Evolutionary conservation across 64 coral and sea anemone genomes (phyloP).

Genomic region (Platygyra sinensis): DNA sequence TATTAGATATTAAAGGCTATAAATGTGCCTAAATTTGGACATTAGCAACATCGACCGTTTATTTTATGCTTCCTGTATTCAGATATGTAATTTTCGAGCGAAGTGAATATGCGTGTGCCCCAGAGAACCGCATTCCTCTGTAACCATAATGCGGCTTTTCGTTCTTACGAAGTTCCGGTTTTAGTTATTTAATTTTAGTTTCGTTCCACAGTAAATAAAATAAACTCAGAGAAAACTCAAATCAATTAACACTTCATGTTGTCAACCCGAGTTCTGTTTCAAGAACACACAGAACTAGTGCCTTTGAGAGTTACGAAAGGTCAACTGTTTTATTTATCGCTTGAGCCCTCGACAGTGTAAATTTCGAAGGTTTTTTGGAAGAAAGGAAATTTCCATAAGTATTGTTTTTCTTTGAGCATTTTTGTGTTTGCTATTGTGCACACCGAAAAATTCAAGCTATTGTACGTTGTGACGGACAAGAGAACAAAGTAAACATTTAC

Average conservation of each 20-base stretch:
- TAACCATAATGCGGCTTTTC: background rate
- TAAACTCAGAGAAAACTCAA: background rate
- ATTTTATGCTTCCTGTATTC: background rate
- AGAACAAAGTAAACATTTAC: slow-evolving; percentile 15
- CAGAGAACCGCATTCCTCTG: background rate
- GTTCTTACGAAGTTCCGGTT: background rate
- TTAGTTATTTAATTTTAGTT: background rate
- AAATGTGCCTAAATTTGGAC: slow-evolving; percentile 16
- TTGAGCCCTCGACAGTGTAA: background rate
- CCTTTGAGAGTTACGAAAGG: background rate
- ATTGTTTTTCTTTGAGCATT: slow-evolving; percentile 9
- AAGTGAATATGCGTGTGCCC: background rate
- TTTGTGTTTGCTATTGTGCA: slow-evolving; percentile 18
- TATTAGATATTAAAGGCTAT: slow-evolving; percentile 8
- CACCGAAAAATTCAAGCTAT: slow-evolving; percentile 1
- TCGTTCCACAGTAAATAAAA: background rate
- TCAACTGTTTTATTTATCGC: slow-evolving; percentile 18
- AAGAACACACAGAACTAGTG: background rate
- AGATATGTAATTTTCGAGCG: background rate
- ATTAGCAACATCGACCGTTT: background rate
- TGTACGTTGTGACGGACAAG: background rate
- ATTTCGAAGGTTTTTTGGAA: background rate
- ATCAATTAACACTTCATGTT: background rate
- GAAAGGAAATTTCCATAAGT: slow-evolving; percentile 26
- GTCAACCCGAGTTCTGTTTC: background rate